Evolutionary conservation across 2,888 invertebrate species (phyloP), one percentile per base, ranked within the genome.

Genomic region (Tribolium freemani): DNA sequence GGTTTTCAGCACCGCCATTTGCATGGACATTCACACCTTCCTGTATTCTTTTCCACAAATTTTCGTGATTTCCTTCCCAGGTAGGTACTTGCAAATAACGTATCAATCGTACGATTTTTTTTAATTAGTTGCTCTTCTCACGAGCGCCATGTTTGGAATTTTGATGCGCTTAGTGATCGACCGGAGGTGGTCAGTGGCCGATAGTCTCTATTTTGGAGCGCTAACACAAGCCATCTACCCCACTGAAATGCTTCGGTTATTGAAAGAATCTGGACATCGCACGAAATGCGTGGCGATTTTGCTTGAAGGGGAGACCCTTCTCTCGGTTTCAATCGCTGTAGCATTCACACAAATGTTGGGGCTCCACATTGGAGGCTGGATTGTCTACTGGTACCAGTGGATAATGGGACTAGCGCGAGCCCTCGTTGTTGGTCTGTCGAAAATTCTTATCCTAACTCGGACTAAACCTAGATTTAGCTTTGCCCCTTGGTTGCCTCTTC

Each of bases 271-370:
- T 1, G 13, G 21, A 9, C 9, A 21, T 3, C 21, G 21, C 3
- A 56, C 46, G 10, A 67, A 67, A 38, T 20, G 57, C 11, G 30
- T 48, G 3, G n/a, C 13, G 13, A 67, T 48, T 30, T 56, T 67
- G 5, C 46, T 67, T 5, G 67, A 67, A 46, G 67, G 67, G 10
- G 67, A 67, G n/a, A 48, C 48, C n/a, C n/a, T 67, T 3, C 13
- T 67, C 0, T 13, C 50, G 5, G 26, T 46, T 9, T 45, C 11
- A 8, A 13, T 11, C 6, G 10, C 16, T 11, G 16, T 48, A 3
- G 16, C 11, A 6, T 48, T 48, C 8, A 16, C 11, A 6, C 11
- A 16, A 48, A 16, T n/a, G 3, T 48, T 11, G 3, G 11, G 6
- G 8, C 4, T 11, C 5, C 6, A 31, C 16, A 10, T 10, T 3